Percentiles rank a stretch among this genome's conserved stretches.
phyloP scores from a whole-genome alignment of 1,140 invertebrate species.

The Drosophila eugracilis region DNA sequence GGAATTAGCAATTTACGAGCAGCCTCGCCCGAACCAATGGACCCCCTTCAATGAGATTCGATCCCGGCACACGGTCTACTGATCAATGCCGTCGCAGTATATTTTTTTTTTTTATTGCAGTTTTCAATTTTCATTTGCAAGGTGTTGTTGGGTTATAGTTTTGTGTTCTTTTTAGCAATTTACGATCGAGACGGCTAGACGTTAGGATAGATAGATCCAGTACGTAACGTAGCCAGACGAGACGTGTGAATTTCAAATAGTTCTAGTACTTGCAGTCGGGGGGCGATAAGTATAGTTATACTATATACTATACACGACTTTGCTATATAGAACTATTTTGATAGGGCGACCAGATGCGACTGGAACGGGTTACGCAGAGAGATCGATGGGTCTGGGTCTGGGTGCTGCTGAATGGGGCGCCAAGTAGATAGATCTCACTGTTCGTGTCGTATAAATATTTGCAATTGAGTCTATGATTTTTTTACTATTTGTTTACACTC shows the following conservation, averaged over 20 bases:
- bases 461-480: conserved; percentile 76
- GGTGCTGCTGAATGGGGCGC: conserved; percentile 19
- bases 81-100: conserved; percentile 44
- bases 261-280: conserved; percentile 24
- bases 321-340: neutral
- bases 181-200: conserved; percentile 71
- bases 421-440: conserved; percentile 8
- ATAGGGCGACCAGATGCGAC: conserved; percentile 2
- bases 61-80: conserved; percentile 49
- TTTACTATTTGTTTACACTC: conserved; percentile 79
- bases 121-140: conserved; percentile 33
- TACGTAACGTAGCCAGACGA: conserved; percentile 52
- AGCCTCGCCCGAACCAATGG: conserved; percentile 47
- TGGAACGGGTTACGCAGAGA: neutral
- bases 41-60: conserved; percentile 49
- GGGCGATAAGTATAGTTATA: conserved; percentile 32
- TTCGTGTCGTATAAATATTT: conserved; percentile 73
- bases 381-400: conserved; percentile 27
- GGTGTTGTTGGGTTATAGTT: conserved; percentile 29
- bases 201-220: conserved; percentile 40
- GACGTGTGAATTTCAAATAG: conserved; percentile 58
- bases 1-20: conserved; percentile 46
- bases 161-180: conserved; percentile 37
- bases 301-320: too few relatives aligned
- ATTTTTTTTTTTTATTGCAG: conserved; percentile 33